These are phyloP conservation scores for Nemoura dubitans DNA, from an alignment of 2,888 invertebrate genomes.

Conservation along the genomic window DNA sequence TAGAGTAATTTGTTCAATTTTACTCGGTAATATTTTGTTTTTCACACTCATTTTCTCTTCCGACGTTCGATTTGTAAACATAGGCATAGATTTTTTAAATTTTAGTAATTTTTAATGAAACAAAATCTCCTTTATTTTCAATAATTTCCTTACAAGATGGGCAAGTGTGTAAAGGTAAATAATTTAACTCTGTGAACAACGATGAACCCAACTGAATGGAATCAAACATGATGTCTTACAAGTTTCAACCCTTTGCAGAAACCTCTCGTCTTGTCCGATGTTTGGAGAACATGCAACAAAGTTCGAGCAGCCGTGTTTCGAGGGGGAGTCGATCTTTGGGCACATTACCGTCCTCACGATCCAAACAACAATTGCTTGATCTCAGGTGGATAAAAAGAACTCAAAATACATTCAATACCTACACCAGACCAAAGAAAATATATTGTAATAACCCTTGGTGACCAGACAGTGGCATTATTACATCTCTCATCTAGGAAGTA, in stretches of 20 bases:
- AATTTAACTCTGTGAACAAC: not conserved
- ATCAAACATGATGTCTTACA: not conserved
- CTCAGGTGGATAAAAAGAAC: conserved; percentile 63
- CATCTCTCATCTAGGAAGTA: no score
- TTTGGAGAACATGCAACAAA: conserved; percentile 84
- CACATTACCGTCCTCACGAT: conserved; percentile 75
- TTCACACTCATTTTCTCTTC: not conserved
- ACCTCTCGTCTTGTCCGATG: conserved; percentile 65
- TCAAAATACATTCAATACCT: no score
- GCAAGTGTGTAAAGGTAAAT: not conserved
- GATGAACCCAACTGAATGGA: not conserved
- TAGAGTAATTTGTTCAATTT: no score
- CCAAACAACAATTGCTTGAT: conserved; percentile 73
- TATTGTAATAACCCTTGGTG: no score
- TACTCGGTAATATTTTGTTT: not conserved
- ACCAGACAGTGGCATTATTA: no score
- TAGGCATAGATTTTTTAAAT: not conserved
- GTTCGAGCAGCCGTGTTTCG: conserved; percentile 79
- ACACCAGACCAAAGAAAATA: no score
- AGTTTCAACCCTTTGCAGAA: not conserved
- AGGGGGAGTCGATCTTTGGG: conserved; percentile 75
- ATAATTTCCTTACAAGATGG: not conserved
- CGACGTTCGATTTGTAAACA: not conserved
- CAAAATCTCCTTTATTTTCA: not conserved
- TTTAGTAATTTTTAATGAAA: not conserved